phyloP scores from a whole-genome alignment of 2,113 vertebrate genomes.

The Butorides virescens region DNA sequence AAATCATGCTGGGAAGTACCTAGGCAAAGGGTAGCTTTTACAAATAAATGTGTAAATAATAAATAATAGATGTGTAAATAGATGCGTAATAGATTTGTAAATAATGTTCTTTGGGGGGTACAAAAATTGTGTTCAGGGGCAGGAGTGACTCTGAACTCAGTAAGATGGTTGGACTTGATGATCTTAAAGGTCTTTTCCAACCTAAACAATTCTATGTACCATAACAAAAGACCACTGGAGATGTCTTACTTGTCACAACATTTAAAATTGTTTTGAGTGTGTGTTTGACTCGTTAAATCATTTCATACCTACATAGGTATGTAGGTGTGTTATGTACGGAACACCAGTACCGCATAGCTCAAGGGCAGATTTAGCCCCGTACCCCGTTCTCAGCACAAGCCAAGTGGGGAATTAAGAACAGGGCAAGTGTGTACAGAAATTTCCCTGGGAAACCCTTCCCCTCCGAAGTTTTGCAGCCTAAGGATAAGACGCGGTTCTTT shows the following conservation, averaged over 20 bases:
- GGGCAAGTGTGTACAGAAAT: not conserved
- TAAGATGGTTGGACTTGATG: too few relatives aligned
- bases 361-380: not conserved
- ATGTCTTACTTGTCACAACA: not conserved
- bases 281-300: not conserved
- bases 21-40: not conserved
- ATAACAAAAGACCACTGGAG: not conserved
- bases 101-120: too few relatives aligned
- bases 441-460: not conserved
- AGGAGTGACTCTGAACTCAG: not conserved
- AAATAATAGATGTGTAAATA: too few relatives aligned
- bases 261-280: not conserved
- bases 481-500: not conserved
- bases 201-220: too few relatives aligned
- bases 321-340: not conserved
- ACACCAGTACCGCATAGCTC: not conserved
- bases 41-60: not conserved
- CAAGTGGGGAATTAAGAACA: not conserved
- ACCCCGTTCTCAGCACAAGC: not conserved
- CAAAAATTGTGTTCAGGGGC: not conserved
- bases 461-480: rapidly evolving
- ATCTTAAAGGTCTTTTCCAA: too few relatives aligned
- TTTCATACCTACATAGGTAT: too few relatives aligned
- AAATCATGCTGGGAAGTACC: not conserved
- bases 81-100: not conserved